A percentile compares a stretch with the other conserved stretches of the same genome.
Conservation (phyloP, 2,888 invertebrate genomes). For the Coleophora flavipennella region DNA sequence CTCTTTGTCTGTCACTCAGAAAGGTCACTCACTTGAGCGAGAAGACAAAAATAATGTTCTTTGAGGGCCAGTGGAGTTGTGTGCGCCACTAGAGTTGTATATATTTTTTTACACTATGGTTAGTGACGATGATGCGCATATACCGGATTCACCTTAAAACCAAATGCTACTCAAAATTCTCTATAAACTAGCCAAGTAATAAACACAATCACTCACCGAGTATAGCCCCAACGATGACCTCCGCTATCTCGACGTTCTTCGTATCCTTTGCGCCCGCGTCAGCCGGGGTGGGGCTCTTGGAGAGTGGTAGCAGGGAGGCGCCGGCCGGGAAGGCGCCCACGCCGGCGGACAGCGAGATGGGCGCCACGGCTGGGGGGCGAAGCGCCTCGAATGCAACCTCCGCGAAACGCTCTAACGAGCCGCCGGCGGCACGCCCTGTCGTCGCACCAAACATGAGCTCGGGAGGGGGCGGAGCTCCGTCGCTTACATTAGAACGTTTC, state of each 20-base stretch:
- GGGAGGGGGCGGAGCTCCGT: conserved; percentile 36
- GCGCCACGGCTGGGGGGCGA: conserved; percentile 78
- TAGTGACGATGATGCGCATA: too few species aligned
- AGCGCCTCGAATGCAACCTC: conserved; percentile 83
- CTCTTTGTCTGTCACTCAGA: too few species aligned
- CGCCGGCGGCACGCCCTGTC: conserved; percentile 70
- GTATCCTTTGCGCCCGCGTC: conserved; percentile 85
- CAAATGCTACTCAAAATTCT: too few species aligned
- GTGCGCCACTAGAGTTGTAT: too few species aligned
- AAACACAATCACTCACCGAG: conserved; percentile 75
- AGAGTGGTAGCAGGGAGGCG: conserved; percentile 80
- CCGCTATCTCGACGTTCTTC: conserved; percentile 95
- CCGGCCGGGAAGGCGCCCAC: conserved; percentile 76
- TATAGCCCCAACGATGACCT: conserved; percentile 97
- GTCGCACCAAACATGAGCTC: conserved; percentile 25
- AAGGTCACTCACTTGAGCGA: too few species aligned
- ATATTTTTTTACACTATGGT: too few species aligned
- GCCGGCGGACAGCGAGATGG: conserved; percentile 87
- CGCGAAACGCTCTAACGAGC: conserved; percentile 81
- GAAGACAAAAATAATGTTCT: too few species aligned
- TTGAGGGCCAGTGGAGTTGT: too few species aligned
- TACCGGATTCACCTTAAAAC: too few species aligned
- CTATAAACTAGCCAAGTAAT: neutral
- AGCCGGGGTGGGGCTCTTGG: conserved; percentile 86
- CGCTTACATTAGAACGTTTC: conserved; percentile 55